Conservation (phyloP, 2,888 invertebrate genomes). For the Sphaerophoria taeniata region DNA sequence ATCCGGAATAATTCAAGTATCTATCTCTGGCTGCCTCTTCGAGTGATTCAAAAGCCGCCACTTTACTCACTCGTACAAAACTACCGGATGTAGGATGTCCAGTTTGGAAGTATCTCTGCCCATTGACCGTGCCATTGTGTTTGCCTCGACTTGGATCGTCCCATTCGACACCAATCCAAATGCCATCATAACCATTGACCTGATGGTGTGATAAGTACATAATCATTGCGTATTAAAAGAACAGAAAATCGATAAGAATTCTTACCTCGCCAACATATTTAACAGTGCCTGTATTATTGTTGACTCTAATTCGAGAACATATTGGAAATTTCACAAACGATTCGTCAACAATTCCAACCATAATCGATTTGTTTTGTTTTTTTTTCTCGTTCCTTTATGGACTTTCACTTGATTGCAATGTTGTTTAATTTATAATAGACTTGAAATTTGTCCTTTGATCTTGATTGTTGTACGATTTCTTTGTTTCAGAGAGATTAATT, state of each 20-base stretch:
- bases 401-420: slow-evolving; percentile 6
- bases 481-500: slow-evolving; percentile 27
- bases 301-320: slow-evolving; percentile 80
- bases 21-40: slow-evolving; percentile 89
- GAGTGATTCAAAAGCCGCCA: slow-evolving; percentile 88
- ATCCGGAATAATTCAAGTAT: slow-evolving; percentile 83
- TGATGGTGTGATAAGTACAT: slow-evolving; percentile 60
- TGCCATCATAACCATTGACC: slow-evolving; percentile 87
- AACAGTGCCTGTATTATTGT: slow-evolving; percentile 85
- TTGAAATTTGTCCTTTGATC: slow-evolving; percentile 22
- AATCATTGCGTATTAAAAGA: neutral
- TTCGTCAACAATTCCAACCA: slow-evolving; percentile 82
- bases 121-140: slow-evolving; percentile 94
- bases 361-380: slow-evolving; percentile 72
- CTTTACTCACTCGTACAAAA: slow-evolving; percentile 93
- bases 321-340: slow-evolving; percentile 81
- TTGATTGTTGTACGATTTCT: neutral
- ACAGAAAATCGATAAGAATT: slow-evolving; percentile 76
- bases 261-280: slow-evolving; percentile 89
- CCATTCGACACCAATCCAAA: slow-evolving; percentile 99
- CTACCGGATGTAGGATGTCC: slow-evolving; percentile 93
- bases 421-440: slow-evolving; percentile 3
- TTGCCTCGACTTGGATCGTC: slow-evolving; percentile 94
- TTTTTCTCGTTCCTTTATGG: neutral
- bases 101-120: slow-evolving; percentile 91